Evolutionary conservation across 2,888 invertebrate species (phyloP).

Genomic region (Apeira syringaria): DNA sequence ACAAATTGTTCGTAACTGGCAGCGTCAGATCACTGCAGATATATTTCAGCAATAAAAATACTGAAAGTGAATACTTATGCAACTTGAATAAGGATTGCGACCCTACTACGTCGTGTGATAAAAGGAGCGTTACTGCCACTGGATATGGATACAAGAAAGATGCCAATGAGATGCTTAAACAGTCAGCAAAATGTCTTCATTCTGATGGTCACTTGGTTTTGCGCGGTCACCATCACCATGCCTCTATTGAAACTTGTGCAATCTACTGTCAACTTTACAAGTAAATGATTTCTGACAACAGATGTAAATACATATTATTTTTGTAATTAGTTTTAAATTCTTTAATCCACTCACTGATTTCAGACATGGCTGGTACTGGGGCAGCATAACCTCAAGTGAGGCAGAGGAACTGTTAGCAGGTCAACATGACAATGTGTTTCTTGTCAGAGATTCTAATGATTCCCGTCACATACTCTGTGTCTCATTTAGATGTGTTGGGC

Average conservation of each 20-base stretch:
- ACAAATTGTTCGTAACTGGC: constrained; percentile 70
- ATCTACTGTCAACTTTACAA: constrained; percentile 77
- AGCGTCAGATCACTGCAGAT: constrained; percentile 72
- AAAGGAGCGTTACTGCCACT: constrained; percentile 39
- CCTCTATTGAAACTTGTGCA: constrained; percentile 72
- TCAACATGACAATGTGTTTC: constrained; percentile 89
- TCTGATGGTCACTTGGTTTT: constrained; percentile 72
- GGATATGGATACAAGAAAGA: constrained; percentile 58
- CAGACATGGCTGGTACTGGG: constrained; percentile 90
- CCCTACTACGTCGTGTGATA: constrained; percentile 58
- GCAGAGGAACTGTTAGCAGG: constrained; percentile 87
- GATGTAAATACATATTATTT: no score
- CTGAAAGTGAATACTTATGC: constrained; percentile 58
- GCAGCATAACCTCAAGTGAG: constrained; percentile 87
- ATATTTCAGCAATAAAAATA: constrained; percentile 69
- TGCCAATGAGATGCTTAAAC: constrained; percentile 47
- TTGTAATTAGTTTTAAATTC: no score
- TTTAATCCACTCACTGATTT: no score
- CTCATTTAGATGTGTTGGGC: constrained; percentile 87
- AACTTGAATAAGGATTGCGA: constrained; percentile 56
- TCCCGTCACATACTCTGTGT: constrained; percentile 87
- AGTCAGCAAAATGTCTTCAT: constrained; percentile 66
- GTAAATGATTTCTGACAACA: constrained; percentile 47
- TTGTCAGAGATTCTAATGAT: constrained; percentile 89
- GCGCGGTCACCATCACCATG: constrained; percentile 72